Evolutionary conservation across 2,797 vertebrate species (phyloP), one percentile per base, ranked within the genome.

Genomic region (Phaenicophaeus curvirostris): DNA sequence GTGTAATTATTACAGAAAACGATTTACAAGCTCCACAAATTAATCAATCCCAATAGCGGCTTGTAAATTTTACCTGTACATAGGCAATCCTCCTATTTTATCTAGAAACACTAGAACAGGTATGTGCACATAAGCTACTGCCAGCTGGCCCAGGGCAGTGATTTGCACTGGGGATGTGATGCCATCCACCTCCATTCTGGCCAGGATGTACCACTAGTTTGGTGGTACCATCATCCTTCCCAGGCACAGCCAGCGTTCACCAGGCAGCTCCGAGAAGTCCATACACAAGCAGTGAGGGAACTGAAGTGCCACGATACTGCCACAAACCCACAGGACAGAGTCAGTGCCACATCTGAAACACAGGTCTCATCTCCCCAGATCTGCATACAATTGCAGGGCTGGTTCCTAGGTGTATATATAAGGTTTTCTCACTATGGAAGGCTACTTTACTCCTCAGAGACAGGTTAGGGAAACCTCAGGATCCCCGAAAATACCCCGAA

Each of bases 211-310:
- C 1, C 4, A 8, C n/a, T 35, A 2, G 0, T 33, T 11, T 15
- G 28, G 30, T 3, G 69, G 24, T 5, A 62, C 27, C 68, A 30
- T 25, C 37, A 3, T 14, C 33, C 17, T 24, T 48, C 30, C 31
- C 14, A 62, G 2, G 48, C 57, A 15, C 50, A 46, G 13, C 15
- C 35, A 21, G 10, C 9, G 41, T 2, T 13, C 11, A 4, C 48
- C 41, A 55, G 30, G 54, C 62, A 57, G 48, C 67, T n/a, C 15
- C 35, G 20, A 0, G 1, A 8, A 12, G 12, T 5, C 33, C 73
- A 68, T 3, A 41, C 53, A 3, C 13, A 15, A n/a, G 27, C 2
- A 25, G 2, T 0, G 0, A 13, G 4, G 7, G 23, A 5, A 3
- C 2, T 21, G 3, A 2, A 10, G 51, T 8, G 25, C 41, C 83